These are phyloP conservation scores for Lepidostoma basale DNA, from an alignment of 1,140 invertebrate genomes.

Conservation along the genomic window DNA sequence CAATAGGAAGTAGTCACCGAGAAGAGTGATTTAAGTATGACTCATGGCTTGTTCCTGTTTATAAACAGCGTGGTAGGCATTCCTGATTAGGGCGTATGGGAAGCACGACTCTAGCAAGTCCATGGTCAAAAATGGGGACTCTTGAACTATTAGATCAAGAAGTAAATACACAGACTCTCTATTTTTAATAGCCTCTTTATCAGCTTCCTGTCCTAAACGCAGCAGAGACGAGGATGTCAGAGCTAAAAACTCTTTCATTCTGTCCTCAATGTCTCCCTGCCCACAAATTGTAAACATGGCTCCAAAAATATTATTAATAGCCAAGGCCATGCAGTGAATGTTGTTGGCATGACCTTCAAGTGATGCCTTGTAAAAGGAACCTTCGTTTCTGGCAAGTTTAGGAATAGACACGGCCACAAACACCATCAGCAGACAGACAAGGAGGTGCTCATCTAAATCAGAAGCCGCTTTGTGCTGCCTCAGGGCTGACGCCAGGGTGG, in stretches of 20 bases:
- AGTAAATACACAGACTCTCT: constrained; percentile 95
- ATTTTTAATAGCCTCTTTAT: constrained; percentile 92
- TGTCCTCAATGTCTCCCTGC: constrained; percentile 93
- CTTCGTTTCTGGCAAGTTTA: constrained; percentile 89
- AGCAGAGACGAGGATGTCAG: constrained; percentile 94
- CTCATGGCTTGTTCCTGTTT: constrained; percentile 78
- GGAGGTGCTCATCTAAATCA: constrained; percentile 88
- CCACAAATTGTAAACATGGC: constrained; percentile 96
- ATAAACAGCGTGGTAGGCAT: constrained; percentile 95
- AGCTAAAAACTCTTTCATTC: constrained; percentile 98
- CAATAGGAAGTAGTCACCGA: not conserved
- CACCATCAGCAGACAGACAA: constrained; percentile 96
- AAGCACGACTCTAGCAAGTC: constrained; percentile 97
- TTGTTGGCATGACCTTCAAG: constrained; percentile 97
- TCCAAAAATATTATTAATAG: constrained; percentile 96
- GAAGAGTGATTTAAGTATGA: constrained; percentile 55
- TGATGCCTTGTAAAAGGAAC: constrained; percentile 87
- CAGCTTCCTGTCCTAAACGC: constrained; percentile 91
- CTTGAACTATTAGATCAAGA: constrained; percentile 95
- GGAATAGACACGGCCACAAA: constrained; percentile 98
- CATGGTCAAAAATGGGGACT: constrained; percentile 97
- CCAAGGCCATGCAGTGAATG: constrained; percentile 95
- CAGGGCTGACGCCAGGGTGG: constrained; percentile 87
- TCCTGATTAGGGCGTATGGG: constrained; percentile 94
- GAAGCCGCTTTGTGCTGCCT: constrained; percentile 85